These are phyloP conservation scores for Microtus montanus DNA, from an alignment of 2,113 vertebrate genomes.

Conservation along the genomic window DNA sequence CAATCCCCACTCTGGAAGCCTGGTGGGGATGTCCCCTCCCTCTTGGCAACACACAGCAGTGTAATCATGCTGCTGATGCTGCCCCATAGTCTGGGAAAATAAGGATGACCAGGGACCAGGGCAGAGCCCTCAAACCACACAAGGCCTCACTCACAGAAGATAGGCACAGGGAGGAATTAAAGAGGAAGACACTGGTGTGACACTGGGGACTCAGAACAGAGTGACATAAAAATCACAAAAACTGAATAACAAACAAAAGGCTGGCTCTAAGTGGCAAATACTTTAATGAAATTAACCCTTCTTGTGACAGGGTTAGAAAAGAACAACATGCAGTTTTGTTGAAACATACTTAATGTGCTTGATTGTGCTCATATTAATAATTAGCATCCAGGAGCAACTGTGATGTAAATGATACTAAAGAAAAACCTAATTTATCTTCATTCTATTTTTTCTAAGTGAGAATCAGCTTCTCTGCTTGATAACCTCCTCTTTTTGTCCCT, in stretches of 20 bases:
- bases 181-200: neutral
- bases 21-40: neutral
- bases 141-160: neutral
- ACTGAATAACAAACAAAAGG: neutral
- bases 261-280: constrained; percentile 10
- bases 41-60: neutral
- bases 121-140: neutral
- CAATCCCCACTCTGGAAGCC: neutral
- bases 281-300: neutral
- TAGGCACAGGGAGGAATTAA: neutral
- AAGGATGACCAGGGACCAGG: neutral
- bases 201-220: neutral
- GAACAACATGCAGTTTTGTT: neutral
- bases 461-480: neutral
- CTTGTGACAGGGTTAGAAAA: neutral
- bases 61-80: neutral
- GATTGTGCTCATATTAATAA: constrained; percentile 19
- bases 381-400: neutral
- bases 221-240: neutral
- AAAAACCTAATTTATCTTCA: constrained; percentile 21
- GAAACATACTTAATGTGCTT: constrained; percentile 3
- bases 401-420: neutral
- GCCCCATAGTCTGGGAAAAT: neutral
- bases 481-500: neutral
- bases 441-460: constrained; percentile 31